These are phyloP conservation scores for Helarctos malayanus DNA, from an alignment of 2,797 vertebrate genomes.

Conservation along the genomic window DNA sequence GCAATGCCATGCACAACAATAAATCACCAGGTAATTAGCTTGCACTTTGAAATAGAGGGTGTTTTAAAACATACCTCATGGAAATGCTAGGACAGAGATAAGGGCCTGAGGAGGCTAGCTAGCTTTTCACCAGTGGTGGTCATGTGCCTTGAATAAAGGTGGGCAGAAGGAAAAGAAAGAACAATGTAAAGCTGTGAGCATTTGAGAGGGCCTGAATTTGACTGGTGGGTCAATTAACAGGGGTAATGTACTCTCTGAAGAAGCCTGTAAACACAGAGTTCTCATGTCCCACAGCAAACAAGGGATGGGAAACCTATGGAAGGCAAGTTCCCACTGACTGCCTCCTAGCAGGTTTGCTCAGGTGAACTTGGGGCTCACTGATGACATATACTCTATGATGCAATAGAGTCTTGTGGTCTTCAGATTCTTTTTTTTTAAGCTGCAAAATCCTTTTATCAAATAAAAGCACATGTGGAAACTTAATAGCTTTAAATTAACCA, in stretches of 20 bases:
- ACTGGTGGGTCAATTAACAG: not conserved
- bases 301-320: not conserved
- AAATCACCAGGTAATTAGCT: constrained; percentile 20
- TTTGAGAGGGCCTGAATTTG: not conserved
- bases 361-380: not conserved
- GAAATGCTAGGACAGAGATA: constrained; percentile 7
- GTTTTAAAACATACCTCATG: constrained; percentile 30
- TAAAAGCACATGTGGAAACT: not conserved
- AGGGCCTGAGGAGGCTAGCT: not conserved
- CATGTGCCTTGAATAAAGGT: not conserved
- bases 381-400: not conserved
- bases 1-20: not conserved
- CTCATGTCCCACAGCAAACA: not conserved
- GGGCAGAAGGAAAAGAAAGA: constrained; percentile 1
- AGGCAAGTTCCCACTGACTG: not conserved
- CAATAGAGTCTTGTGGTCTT: not conserved
- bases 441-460: constrained; percentile 39
- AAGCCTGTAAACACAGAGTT: not conserved
- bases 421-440: not conserved
- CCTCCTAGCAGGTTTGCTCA: not conserved
- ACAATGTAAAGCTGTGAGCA: not conserved
- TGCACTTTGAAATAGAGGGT: constrained; percentile 40
- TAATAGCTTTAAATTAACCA: not conserved
- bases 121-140: not conserved
- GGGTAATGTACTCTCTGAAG: not conserved